These are phyloP conservation scores for Limulus polyphemus DNA, from an alignment of 2,888 invertebrate species.

Conservation along the genomic window DNA sequence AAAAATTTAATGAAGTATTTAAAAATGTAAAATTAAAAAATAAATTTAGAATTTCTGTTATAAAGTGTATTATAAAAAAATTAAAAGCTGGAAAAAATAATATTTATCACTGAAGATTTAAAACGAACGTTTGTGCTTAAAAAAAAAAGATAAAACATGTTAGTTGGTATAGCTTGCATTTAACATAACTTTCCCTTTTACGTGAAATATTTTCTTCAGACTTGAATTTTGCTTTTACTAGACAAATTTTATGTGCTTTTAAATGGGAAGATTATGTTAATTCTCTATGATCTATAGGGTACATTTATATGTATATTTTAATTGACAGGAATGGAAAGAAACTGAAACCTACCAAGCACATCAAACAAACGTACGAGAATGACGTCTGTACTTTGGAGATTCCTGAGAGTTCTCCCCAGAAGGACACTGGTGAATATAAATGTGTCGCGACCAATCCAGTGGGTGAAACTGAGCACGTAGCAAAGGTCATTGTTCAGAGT, in stretches of 20 bases:
- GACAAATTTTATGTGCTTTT: too few relatives aligned
- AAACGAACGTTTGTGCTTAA: too few relatives aligned
- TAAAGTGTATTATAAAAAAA: too few relatives aligned
- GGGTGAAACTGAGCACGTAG: conserved; percentile 79
- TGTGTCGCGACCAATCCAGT: conserved; percentile 76
- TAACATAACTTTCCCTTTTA: too few relatives aligned
- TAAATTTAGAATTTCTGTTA: background rate
- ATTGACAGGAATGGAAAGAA: conserved; percentile 59
- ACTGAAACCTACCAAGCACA: conserved; percentile 58
- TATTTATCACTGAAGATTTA: too few relatives aligned
- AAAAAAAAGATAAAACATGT: too few relatives aligned
- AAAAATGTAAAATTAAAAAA: background rate
- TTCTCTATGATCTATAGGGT: too few relatives aligned
- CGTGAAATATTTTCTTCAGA: too few relatives aligned
- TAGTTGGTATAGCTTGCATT: too few relatives aligned
- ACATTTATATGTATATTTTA: background rate
- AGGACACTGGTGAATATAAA: conserved; percentile 82
- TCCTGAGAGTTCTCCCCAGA: conserved; percentile 64
- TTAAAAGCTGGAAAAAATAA: too few relatives aligned
- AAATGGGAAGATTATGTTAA: too few relatives aligned
- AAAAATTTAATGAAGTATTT: background rate
- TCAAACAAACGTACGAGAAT: conserved; percentile 66
- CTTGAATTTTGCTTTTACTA: too few relatives aligned
- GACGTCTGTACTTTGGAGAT: conserved; percentile 70
- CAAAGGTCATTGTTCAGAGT: conserved; percentile 65